Conservation (phyloP, 2,797 vertebrate genomes). For the Acomys russatus region DNA sequence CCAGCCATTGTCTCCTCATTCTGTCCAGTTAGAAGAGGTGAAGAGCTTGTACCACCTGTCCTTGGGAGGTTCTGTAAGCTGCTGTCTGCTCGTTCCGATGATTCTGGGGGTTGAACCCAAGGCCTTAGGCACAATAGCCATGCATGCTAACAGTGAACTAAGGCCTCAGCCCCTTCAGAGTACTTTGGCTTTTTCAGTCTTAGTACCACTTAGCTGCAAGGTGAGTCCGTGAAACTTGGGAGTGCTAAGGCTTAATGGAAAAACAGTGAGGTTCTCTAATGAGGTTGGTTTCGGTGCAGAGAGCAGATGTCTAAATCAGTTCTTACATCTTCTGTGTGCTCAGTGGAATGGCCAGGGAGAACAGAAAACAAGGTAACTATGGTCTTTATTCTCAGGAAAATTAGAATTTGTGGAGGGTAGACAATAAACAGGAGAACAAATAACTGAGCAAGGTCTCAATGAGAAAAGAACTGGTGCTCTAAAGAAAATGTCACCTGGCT, state of each 20-base stretch:
- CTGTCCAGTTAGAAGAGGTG: too few relatives aligned
- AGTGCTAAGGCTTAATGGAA: not conserved
- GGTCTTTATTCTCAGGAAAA: conserved; percentile 31
- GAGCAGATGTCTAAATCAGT: not conserved
- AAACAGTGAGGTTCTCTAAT: not conserved
- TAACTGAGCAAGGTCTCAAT: not conserved
- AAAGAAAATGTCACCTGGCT: conserved; percentile 31
- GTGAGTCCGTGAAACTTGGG: conserved; percentile 21
- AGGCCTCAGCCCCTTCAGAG: not conserved
- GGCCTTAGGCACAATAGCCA: not conserved
- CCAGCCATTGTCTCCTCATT: not conserved
- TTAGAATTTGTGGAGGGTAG: not conserved
- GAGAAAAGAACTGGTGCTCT: conserved; percentile 34
- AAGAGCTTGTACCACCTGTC: not conserved
- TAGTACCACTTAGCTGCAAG: conserved; percentile 52
- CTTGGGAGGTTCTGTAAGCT: conserved; percentile 33
- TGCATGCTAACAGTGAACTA: not conserved
- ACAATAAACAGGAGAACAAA: conserved; percentile 35
- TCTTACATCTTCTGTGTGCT: not conserved
- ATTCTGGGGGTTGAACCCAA: not conserved
- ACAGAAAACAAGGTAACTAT: not conserved
- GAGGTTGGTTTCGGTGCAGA: not conserved
- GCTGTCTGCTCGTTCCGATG: not conserved
- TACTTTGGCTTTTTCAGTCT: conserved; percentile 50
- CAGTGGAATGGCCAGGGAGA: not conserved